These are phyloP conservation scores for Dyspetes luteomarginatus DNA, from an alignment of 2,888 invertebrate species.

Conservation along the genomic window DNA sequence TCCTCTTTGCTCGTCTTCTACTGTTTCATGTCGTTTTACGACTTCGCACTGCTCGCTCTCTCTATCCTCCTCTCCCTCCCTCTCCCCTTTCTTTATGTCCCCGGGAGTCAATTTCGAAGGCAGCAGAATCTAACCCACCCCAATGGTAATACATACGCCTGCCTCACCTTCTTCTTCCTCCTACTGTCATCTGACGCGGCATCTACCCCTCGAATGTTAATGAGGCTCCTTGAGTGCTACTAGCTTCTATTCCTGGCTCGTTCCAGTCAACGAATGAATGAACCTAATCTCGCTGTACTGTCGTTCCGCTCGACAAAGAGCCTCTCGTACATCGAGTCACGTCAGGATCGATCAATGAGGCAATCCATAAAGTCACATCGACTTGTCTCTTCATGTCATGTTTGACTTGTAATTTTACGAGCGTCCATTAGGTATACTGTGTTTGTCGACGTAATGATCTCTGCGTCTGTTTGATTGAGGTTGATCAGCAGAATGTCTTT, in stretches of 20 bases:
- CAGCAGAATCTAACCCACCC: conserved; percentile 22
- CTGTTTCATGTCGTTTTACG: conserved; percentile 28
- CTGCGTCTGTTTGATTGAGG: background rate
- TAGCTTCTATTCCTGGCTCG: conserved; percentile 50
- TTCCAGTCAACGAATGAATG: conserved; percentile 22
- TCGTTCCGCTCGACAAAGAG: background rate
- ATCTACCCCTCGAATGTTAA: conserved; percentile 60
- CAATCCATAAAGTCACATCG: conserved; percentile 2
- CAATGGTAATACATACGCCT: conserved; percentile 8
- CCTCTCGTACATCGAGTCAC: background rate
- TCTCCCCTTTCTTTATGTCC: background rate
- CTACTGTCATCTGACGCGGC: conserved; percentile 21
- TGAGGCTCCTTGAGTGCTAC: conserved; percentile 40
- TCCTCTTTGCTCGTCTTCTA: conserved; percentile 13
- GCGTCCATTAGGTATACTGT: too few species aligned
- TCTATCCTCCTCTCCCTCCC: too few species aligned
- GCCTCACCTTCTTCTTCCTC: conserved; percentile 2
- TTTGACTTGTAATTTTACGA: background rate
- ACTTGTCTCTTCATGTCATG: background rate
- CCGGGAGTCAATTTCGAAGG: conserved; percentile 46
- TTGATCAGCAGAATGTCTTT: background rate
- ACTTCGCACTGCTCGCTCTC: conserved; percentile 11
- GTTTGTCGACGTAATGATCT: conserved; percentile 4
- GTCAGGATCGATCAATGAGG: background rate
- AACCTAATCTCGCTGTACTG: conserved; percentile 5